Evolutionary conservation across 92 coral and sea anemone species (phyloP).

Genomic region (Porites evermanni): DNA sequence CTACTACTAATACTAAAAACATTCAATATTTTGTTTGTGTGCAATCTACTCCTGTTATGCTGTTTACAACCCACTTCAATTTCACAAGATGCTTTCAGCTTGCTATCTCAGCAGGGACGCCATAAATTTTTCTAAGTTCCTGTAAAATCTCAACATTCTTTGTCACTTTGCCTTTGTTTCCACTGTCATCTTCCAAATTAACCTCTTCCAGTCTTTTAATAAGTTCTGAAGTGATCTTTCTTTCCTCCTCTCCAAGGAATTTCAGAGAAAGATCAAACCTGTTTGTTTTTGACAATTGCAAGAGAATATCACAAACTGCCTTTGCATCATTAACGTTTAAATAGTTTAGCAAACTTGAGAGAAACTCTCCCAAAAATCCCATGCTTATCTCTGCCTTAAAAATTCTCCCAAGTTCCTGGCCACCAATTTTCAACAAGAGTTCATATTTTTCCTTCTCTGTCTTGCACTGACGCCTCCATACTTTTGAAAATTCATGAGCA

Average conservation of each 20-base stretch:
- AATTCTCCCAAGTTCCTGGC: constrained; percentile 71
- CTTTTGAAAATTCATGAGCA: constrained; percentile 80
- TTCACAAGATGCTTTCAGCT: neutral
- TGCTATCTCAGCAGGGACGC: constrained; percentile 9
- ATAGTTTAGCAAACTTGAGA: constrained; percentile 62
- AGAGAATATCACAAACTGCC: constrained; percentile 58
- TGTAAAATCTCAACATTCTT: constrained; percentile 5
- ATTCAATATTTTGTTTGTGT: too few relatives aligned
- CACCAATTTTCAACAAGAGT: constrained; percentile 78
- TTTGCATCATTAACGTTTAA: constrained; percentile 56
- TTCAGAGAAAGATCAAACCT: constrained; percentile 83
- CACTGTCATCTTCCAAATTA: neutral
- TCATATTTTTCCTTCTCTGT: constrained; percentile 70
- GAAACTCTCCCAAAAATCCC: constrained; percentile 91
- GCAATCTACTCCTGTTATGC: neutral
- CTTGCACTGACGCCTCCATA: constrained; percentile 81
- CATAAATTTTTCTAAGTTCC: constrained; percentile 46
- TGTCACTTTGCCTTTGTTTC: neutral
- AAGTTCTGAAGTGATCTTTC: constrained; percentile 48
- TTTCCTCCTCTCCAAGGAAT: constrained; percentile 85
- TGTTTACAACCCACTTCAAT: neutral
- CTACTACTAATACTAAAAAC: too few relatives aligned
- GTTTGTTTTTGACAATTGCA: constrained; percentile 71
- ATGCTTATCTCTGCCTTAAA: constrained; percentile 89
- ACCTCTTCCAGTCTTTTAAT: constrained; percentile 54